Conservation (phyloP, 2,888 invertebrate genomes). For the Sacculina carcini region DNA sequence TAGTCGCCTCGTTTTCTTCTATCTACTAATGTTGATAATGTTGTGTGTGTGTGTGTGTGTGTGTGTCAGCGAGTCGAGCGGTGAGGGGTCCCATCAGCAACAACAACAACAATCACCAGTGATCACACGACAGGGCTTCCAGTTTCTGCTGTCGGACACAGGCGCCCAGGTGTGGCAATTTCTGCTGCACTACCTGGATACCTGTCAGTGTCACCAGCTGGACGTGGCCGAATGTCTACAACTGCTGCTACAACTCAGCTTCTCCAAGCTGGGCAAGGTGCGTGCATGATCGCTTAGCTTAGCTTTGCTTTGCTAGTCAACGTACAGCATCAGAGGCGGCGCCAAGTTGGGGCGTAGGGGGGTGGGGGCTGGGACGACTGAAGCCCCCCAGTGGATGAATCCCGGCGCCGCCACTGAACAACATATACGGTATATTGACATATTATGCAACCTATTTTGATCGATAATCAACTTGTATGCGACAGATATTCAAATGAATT, state of each 20-base stretch:
- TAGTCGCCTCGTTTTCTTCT: too few species aligned
- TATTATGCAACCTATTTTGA: neutral
- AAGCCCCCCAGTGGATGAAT: neutral
- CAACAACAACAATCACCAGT: conserved; percentile 48
- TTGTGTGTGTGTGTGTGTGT: too few species aligned
- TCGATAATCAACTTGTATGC: neutral
- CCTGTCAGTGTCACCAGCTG: conserved; percentile 58
- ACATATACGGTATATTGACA: neutral
- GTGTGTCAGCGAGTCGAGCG: too few species aligned
- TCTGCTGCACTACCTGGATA: conserved; percentile 79
- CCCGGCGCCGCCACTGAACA: neutral
- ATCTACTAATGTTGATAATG: too few species aligned
- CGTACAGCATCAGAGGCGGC: neutral
- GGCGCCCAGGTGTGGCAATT: conserved; percentile 92
- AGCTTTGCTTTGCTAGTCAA: neutral
- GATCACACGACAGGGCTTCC: conserved; percentile 86
- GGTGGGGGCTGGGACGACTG: too few species aligned
- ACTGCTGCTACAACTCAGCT: conserved; percentile 85
- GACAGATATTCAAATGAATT: neutral
- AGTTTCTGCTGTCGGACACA: conserved; percentile 77
- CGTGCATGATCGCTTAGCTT: conserved; percentile 10
- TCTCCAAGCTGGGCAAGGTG: conserved; percentile 72
- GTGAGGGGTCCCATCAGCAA: too few species aligned
- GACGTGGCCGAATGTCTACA: conserved; percentile 74
- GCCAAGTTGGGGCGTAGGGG: neutral